These are phyloP conservation scores for Lepus timidus DNA, from an alignment of 2,113 vertebrate genomes.

Conservation along the genomic window DNA sequence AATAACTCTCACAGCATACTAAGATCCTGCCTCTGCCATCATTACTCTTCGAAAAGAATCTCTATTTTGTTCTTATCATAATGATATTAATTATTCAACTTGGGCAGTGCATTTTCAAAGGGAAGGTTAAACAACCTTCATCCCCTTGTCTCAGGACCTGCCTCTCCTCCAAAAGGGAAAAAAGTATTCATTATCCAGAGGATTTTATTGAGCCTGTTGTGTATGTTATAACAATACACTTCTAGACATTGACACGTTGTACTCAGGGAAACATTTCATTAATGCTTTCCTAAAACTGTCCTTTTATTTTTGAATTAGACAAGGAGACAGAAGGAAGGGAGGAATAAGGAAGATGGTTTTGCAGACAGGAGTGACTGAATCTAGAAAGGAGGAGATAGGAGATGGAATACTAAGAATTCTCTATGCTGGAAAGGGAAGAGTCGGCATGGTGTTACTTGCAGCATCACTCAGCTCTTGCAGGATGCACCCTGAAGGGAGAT, in stretches of 20 bases:
- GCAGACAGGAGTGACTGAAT: not conserved
- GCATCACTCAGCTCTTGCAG: constrained; percentile 20
- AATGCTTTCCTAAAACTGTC: not conserved
- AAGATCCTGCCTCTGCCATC: constrained; percentile 43
- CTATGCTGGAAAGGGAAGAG: not conserved
- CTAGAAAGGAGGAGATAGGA: not conserved
- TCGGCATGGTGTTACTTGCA: constrained; percentile 30
- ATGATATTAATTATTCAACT: constrained; percentile 75
- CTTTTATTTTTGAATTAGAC: not conserved
- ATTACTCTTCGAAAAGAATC: constrained; percentile 68
- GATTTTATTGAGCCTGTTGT: not conserved
- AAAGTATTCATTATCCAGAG: not conserved
- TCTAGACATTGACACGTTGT: not conserved
- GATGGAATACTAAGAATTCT: not conserved
- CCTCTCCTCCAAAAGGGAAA: not conserved
- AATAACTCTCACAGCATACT: constrained; percentile 58
- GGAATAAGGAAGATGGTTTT: not conserved
- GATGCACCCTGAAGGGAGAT: not conserved
- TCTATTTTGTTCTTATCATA: constrained; percentile 74
- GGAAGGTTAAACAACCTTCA: constrained; percentile 50
- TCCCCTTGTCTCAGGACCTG: constrained; percentile 42
- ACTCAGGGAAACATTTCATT: not conserved
- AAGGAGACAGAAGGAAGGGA: not conserved
- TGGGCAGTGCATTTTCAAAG: constrained; percentile 19
- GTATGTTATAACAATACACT: not conserved